Percentiles rank a stretch among this genome's conserved stretches.
These are phyloP conservation scores for Corythaeola cristata DNA, from an alignment of 2,113 vertebrate genomes.

Conservation along the genomic window DNA sequence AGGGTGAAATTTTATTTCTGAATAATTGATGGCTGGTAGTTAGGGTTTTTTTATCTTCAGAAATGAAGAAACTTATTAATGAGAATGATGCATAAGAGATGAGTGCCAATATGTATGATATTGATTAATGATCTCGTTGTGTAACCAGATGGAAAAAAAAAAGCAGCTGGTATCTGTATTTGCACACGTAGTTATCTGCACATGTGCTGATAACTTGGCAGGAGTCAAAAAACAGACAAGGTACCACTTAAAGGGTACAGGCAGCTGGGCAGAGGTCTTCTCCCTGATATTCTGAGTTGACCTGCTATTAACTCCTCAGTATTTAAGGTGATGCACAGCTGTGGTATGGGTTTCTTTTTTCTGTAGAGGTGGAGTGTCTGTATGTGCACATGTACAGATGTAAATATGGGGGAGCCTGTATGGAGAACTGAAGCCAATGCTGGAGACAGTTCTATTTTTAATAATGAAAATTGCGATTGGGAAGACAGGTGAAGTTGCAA, in stretches of 20 bases:
- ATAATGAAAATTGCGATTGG: not conserved
- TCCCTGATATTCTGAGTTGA: not conserved
- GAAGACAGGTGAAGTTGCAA: not conserved
- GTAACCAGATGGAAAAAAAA: constrained; percentile 55
- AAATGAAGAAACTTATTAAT: constrained; percentile 75
- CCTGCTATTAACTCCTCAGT: not conserved
- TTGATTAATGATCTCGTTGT: constrained; percentile 73
- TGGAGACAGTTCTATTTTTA: not conserved
- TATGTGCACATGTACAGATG: accelerated
- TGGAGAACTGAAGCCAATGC: not conserved
- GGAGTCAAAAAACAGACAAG: not conserved
- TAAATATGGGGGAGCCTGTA: too few species aligned
- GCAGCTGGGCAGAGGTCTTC: not conserved
- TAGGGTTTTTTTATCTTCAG: constrained; percentile 54
- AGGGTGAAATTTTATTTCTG: constrained; percentile 75
- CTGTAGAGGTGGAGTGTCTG: not conserved
- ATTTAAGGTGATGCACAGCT: not conserved
- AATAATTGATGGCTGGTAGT: constrained; percentile 70
- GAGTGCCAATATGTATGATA: constrained; percentile 71
- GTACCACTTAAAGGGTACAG: not conserved
- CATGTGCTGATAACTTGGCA: not conserved
- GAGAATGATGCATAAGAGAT: constrained; percentile 60
- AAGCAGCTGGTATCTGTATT: constrained; percentile 69
- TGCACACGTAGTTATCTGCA: constrained; percentile 26
- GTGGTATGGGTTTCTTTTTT: not conserved